Evolutionary conservation across 1,140 invertebrate genomes (phyloP).

Genomic region (Camponotus floridanus): DNA sequence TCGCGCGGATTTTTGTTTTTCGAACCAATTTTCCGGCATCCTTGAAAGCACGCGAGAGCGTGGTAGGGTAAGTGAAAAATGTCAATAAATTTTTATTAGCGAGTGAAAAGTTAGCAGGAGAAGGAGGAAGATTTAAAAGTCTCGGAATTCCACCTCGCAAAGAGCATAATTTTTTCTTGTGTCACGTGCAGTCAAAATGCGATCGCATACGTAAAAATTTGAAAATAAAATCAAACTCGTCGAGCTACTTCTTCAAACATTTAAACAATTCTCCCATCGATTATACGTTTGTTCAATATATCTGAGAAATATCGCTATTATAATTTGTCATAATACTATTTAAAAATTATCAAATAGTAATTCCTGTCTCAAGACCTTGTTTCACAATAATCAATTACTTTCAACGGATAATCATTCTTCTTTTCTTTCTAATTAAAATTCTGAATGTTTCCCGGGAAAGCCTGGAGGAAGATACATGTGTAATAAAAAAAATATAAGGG

Average conservation of each 20-base stretch:
- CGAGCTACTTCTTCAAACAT: neutral
- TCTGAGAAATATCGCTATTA: neutral
- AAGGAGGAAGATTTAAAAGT: neutral
- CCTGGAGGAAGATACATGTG: neutral
- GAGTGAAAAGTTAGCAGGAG: neutral
- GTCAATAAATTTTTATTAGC: constrained; percentile 20
- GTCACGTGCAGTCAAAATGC: neutral
- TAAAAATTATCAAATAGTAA: too few relatives aligned
- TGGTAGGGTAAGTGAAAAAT: neutral
- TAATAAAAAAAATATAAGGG: constrained; percentile 6
- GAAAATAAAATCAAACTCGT: neutral
- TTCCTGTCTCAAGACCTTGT: too few relatives aligned
- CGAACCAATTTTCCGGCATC: constrained; percentile 33
- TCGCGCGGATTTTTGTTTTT: constrained; percentile 8
- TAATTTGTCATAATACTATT: too few relatives aligned
- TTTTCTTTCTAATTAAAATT: neutral
- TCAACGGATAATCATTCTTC: neutral
- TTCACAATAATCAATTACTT: neutral
- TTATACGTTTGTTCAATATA: neutral
- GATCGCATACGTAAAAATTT: neutral
- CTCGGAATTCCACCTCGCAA: neutral
- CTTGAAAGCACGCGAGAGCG: constrained; percentile 7
- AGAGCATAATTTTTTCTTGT: neutral
- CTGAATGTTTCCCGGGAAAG: too few relatives aligned
- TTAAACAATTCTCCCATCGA: neutral